Conservation (phyloP, 1,140 invertebrate species). For the Vanessa atalanta region DNA sequence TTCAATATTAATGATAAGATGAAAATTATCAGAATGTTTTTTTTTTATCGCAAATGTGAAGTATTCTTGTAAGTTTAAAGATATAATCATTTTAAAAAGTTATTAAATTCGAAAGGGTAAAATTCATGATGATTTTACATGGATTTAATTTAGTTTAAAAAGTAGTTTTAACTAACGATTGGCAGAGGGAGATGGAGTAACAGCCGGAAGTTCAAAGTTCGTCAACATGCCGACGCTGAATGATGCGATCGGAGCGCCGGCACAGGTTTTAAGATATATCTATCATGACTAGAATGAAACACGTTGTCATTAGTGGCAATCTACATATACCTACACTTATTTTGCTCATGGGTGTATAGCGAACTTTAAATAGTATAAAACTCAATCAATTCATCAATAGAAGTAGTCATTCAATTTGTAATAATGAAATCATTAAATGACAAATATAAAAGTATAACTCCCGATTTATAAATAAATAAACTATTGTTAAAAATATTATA, state of each 20-base stretch:
- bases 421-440: neutral
- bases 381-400: neutral
- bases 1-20: neutral
- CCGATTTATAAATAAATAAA: too few relatives aligned
- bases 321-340: neutral
- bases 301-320: neutral
- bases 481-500: too few relatives aligned
- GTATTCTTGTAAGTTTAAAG: too few relatives aligned
- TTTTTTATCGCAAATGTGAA: too few relatives aligned
- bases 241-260: constrained; percentile 58
- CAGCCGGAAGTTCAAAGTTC: constrained; percentile 67
- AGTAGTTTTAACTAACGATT: constrained; percentile 9
- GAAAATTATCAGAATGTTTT: too few relatives aligned
- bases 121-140: neutral
- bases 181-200: constrained; percentile 68
- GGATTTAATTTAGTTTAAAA: neutral
- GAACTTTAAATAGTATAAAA: too few relatives aligned
- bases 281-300: neutral
- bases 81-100: too few relatives aligned
- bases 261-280: constrained; percentile 55
- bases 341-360: neutral
- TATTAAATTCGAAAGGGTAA: too few relatives aligned
- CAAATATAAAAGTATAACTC: constrained; percentile 1
- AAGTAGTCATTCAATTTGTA: neutral
- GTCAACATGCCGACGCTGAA: constrained; percentile 56